Base-by-base conservation (phyloP, 1,140 invertebrate genomes). In the Neodiprion fabricii region DNA sequence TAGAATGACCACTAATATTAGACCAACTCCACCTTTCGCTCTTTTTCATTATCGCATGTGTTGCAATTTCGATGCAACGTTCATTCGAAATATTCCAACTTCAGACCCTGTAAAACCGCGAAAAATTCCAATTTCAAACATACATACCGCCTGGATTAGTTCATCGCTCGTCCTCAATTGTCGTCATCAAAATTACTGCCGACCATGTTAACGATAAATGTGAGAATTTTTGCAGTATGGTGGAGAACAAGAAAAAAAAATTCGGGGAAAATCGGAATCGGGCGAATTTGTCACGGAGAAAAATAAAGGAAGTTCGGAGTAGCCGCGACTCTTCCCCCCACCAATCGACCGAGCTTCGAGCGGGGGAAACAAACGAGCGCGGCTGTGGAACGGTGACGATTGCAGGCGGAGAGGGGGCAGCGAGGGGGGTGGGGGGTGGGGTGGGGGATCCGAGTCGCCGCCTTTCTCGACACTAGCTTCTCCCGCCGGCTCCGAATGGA, bases 401-500 rank as follows among this genome's bases (percentile, higher is more conserved):
- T 17, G 50, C 50, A 1, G 5, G 53, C 5, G 53, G 3, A 61
- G 53, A 5, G 53, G n/a, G 53, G 53, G 53, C 0, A 61, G n/a
- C 11, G 53, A 53, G 50, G 53, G n/a, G 53, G 53, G 53, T 7
- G 9, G n/a, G 4, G 53, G 10, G 50, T 53, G n/a, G 10, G 50
- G 50, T 11, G 50, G 10, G n/a, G 50, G 50, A 53, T 10, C 17
- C n/a, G 50, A 14, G 11, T 61, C 53, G 77, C 80, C 78, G 78
- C 81, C 78, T 81, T 82, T 78, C 80, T 76, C 75, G 75, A 73
- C 12, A 48, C 70, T 47, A 72, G 61, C 68, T 9, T 48, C 71
- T 48, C 23, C 70, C 67, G 66, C 47, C 21, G 7, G 68, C 28
- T 68, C 28, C 65, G 40, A 70, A 40, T 61, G 70, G 69, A 70